Conservation (phyloP, 2,113 vertebrate species). For the Syrmaticus mikado region DNA sequence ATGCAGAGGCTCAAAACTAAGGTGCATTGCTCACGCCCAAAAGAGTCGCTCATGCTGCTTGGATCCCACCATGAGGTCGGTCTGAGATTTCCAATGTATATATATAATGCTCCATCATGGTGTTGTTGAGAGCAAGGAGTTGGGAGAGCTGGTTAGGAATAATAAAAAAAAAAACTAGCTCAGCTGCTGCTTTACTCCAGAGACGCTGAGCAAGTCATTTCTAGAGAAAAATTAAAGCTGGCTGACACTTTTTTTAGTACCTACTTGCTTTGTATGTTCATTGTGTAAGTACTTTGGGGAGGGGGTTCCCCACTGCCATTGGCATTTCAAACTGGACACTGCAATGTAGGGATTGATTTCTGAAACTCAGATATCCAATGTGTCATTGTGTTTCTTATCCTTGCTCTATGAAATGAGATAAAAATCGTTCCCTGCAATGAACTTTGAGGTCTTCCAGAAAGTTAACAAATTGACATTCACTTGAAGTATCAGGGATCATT, state of each 20-base stretch:
- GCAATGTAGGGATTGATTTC: background rate
- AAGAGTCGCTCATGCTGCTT: background rate
- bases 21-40: background rate
- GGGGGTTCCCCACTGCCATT: background rate
- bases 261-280: background rate
- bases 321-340: background rate
- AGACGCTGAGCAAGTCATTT: slow-evolving; percentile 60
- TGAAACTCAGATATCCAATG: background rate
- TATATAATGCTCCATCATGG: background rate
- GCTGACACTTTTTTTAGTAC: slow-evolving; percentile 37
- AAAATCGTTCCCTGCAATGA: background rate
- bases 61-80: background rate
- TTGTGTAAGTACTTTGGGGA: background rate
- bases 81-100: background rate
- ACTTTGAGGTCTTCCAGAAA: background rate
- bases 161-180: background rate
- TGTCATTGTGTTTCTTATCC: background rate
- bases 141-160: background rate
- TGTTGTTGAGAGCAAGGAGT: background rate
- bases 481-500: background rate
- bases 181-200: slow-evolving; percentile 24
- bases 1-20: background rate
- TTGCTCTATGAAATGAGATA: background rate
- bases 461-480: background rate
- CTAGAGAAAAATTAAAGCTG: slow-evolving; percentile 53